phyloP scores from a whole-genome alignment of 1,140 invertebrate genomes.

The Aphelinus certus region DNA sequence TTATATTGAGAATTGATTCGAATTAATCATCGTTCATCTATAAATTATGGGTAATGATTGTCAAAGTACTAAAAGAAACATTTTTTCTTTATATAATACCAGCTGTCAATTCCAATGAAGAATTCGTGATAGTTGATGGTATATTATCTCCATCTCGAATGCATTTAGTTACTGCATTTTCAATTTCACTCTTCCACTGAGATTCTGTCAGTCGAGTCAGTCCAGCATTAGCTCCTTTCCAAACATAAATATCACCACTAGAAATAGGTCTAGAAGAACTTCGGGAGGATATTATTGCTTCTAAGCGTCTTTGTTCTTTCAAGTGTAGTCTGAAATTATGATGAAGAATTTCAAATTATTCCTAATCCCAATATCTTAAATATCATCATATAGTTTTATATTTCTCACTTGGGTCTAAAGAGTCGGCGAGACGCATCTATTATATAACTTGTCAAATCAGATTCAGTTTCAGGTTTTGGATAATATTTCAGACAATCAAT shows the following conservation, averaged over 20 bases:
- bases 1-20: background rate
- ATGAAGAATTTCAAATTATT: background rate
- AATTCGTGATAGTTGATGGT: conserved; percentile 48
- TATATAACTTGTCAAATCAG: conserved; percentile 48
- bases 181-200: conserved; percentile 57
- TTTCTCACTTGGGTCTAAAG: conserved; percentile 47
- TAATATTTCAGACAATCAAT: conserved; percentile 54
- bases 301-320: conserved; percentile 52
- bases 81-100: conserved; percentile 40
- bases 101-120: conserved; percentile 52
- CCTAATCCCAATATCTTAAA: background rate
- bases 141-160: conserved; percentile 59
- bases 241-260: conserved; percentile 53
- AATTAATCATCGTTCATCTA: background rate
- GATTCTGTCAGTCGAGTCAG: conserved; percentile 49
- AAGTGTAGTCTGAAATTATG: conserved; percentile 46
- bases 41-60: background rate
- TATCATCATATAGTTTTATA: background rate
- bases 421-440: conserved; percentile 53
- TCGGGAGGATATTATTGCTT: conserved; percentile 51
- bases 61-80: background rate
- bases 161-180: conserved; percentile 53
- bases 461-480: conserved; percentile 48
- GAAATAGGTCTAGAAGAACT: conserved; percentile 29
- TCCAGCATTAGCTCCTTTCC: conserved; percentile 47